phyloP scores from a whole-genome alignment of 1,140 invertebrate genomes.

The Tetramorium parvispinum region DNA sequence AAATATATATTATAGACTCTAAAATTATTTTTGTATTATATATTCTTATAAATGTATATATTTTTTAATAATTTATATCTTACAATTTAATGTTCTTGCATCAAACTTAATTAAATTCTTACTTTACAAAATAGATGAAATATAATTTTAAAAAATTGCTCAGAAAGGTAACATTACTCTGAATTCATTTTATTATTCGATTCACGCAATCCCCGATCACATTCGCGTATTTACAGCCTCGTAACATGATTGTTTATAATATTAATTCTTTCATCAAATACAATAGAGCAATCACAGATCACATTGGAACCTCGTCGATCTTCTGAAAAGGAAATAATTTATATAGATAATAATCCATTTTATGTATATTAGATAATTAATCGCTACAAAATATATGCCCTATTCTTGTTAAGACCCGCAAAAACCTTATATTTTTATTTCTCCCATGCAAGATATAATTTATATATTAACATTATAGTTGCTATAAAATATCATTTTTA shows the following conservation, averaged over 20 bases:
- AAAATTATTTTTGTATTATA: background rate
- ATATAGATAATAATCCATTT: conserved; percentile 12
- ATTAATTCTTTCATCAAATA: conserved; percentile 13
- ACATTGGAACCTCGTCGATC: background rate
- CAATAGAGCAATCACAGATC: background rate
- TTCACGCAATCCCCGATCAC: background rate
- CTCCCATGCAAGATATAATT: background rate
- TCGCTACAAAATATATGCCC: conserved; percentile 21
- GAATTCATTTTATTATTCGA: conserved; percentile 15
- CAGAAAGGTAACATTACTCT: background rate
- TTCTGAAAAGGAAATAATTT: conserved; percentile 28
- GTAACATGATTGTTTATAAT: conserved; percentile 30
- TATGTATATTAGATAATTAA: conserved; percentile 12
- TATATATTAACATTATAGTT: conserved; percentile 4
- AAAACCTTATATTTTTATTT: background rate
- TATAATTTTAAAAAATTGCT: background rate
- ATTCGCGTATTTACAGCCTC: conserved; percentile 17
- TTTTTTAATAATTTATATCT: background rate
- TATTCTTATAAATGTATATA: background rate
- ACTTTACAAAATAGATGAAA: background rate
- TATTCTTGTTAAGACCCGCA: background rate
- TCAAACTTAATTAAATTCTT: background rate
- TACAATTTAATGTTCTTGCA: background rate
- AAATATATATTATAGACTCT: background rate
- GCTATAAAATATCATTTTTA: conserved; percentile 16